Evolutionary conservation across 2,888 invertebrate genomes (phyloP).

Genomic region (Nymphalis urticae): DNA sequence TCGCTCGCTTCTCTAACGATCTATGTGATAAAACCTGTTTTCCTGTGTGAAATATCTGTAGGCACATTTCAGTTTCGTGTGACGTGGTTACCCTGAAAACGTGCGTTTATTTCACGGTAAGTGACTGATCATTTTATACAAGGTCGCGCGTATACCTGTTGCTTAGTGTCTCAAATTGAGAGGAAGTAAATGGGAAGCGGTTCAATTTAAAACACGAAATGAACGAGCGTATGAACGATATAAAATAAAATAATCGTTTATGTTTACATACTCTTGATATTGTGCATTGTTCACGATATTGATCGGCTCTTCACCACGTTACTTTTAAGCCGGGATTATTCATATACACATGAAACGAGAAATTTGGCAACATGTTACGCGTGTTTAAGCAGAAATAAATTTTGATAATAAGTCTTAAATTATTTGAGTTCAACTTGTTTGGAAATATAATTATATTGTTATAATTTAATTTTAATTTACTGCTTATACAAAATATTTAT

Average conservation of each 20-base stretch:
- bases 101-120: slow-evolving; percentile 25
- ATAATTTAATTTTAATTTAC: no score
- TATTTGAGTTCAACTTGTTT: no score
- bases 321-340: background rate
- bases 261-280: background rate
- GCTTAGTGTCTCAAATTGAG: slow-evolving; percentile 17
- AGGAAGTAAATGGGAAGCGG: background rate
- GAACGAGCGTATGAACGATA: no score
- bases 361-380: no score
- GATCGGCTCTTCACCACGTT: background rate
- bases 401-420: no score
- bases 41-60: slow-evolving; percentile 27
- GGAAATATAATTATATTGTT: no score
- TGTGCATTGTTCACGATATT: background rate
- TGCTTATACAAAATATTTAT: no score
- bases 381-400: no score
- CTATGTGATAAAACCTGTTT: slow-evolving; percentile 23
- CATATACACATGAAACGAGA: no score
- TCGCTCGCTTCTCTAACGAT: slow-evolving; percentile 21
- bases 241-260: background rate
- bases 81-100: background rate
- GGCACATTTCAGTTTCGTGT: slow-evolving; percentile 13
- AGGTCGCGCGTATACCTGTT: slow-evolving; percentile 30
- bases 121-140: slow-evolving; percentile 18
- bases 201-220: slow-evolving; percentile 4